Evolutionary conservation across 2,888 invertebrate genomes (phyloP).

Genomic region (Teinopalpus imperialis): DNA sequence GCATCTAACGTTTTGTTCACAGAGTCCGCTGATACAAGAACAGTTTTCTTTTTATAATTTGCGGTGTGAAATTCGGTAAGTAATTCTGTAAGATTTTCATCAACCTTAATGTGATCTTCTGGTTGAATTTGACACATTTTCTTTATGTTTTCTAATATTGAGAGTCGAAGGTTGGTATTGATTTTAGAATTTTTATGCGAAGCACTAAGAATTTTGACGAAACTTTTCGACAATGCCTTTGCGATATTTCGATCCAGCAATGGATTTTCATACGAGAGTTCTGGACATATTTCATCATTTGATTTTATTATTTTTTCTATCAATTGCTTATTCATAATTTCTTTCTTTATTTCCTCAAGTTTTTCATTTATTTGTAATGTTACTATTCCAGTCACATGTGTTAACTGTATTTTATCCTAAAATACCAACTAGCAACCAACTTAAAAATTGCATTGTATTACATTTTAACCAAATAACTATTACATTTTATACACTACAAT

Average conservation of each 20-base stretch:
- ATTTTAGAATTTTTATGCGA: constrained; percentile 48
- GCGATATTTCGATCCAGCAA: constrained; percentile 61
- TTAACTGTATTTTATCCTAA: no score
- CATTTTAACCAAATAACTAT: no score
- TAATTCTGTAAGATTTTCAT: constrained; percentile 47
- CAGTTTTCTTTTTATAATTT: constrained; percentile 32
- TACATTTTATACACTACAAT: no score
- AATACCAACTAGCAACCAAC: no score
- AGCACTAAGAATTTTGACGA: constrained; percentile 56
- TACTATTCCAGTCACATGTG: no score
- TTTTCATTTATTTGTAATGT: no score
- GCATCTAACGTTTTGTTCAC: constrained; percentile 50
- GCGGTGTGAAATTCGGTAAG: constrained; percentile 48
- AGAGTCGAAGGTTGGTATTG: constrained; percentile 51
- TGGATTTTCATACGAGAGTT: constrained; percentile 57
- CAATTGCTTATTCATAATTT: constrained; percentile 56
- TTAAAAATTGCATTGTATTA: no score
- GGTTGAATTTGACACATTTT: constrained; percentile 56
- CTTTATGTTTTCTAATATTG: constrained; percentile 57
- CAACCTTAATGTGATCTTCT: constrained; percentile 49
- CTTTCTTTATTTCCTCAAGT: no score
- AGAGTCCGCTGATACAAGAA: constrained; percentile 23
- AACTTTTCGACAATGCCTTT: constrained; percentile 56
- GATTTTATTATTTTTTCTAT: constrained; percentile 58
- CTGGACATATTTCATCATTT: constrained; percentile 49